Evolutionary conservation across 1,140 invertebrate species (phyloP), one percentile per base, ranked within the genome.

Genomic region (Dendrolimus kikuchii): DNA sequence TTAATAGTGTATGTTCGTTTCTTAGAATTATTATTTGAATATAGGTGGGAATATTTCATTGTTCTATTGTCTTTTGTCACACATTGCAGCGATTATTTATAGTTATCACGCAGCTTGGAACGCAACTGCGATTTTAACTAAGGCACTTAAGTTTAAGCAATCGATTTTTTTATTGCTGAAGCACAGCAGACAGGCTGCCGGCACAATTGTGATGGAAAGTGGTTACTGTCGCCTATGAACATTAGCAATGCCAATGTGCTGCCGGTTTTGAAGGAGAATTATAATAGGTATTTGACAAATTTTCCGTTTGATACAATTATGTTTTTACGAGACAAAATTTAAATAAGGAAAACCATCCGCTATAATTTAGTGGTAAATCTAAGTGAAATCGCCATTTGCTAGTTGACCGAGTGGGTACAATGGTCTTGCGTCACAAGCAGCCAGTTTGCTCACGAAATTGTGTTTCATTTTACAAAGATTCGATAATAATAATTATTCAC

Each of bases 41-140:
- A 59, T 55, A 54, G 50, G 77, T 82, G 78, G 66, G 78, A 81
- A 59, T 74, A 67, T 59, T 23, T 68, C 72, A 82, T 85, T 85
- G 81, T 85, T 83, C 78, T 68, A 81, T 83, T 85, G 81, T 85
- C 69, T 64, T 53, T 68, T 60, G 60, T 61, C 71, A 75, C 66
- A 55, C 70, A 80, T 82, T 79, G 73, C 75, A 75, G 70, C 59
- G 55, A 50, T 37, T 68, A 63, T 72, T 75, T 39, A 63, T 51
- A 49, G 60, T 59, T 64, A 73, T 74, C 74, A 77, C 66, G 77
- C 68, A 61, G 76, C 60, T 53, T 55, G 55, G 54, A 55, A 48
- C 48, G 41, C 9, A 38, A 40, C 7, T 6, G 7, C 44, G 42
- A 8, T 40, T 7, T 9, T 23, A 23, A 23, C 23, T 23, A 23